A percentile compares a stretch with the other conserved stretches of the same genome.
These are phyloP conservation scores for Riptortus pedestris DNA, from an alignment of 1,140 invertebrate genomes.

Conservation along the genomic window DNA sequence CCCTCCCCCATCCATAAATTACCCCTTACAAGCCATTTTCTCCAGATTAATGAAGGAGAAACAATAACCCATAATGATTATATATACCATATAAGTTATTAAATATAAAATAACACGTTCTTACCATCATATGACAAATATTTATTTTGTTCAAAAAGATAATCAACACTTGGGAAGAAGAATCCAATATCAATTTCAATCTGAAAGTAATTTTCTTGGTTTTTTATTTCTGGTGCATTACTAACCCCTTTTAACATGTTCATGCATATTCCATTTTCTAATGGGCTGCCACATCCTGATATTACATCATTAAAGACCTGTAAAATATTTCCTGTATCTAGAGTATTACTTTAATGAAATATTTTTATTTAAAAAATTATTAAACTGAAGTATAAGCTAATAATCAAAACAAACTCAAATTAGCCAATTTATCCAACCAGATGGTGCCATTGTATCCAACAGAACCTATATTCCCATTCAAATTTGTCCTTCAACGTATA, in stretches of 20 bases:
- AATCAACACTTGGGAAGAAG: not conserved
- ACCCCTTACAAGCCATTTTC: too few species aligned
- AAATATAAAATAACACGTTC: not conserved
- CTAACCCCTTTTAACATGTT: not conserved
- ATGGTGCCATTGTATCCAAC: too few species aligned
- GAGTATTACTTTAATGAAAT: too few species aligned
- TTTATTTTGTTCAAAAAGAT: not conserved
- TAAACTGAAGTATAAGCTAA: too few species aligned
- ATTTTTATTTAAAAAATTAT: too few species aligned
- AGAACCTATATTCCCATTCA: too few species aligned
- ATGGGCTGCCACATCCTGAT: not conserved
- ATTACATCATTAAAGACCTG: not conserved
- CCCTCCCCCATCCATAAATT: too few species aligned
- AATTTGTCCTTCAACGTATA: too few species aligned
- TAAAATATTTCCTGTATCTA: too few species aligned
- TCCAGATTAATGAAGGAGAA: not conserved
- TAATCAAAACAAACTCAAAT: too few species aligned
- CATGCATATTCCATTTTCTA: not conserved
- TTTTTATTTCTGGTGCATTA: not conserved
- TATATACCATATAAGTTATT: not conserved
- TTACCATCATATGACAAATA: not conserved
- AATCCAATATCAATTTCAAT: not conserved
- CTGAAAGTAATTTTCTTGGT: not conserved
- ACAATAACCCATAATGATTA: not conserved
- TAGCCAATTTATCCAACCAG: too few species aligned